Percentiles rank a stretch among this genome's conserved stretches.
phyloP scores from a whole-genome alignment of 2,888 invertebrate species.

The Conomelus anceps region DNA sequence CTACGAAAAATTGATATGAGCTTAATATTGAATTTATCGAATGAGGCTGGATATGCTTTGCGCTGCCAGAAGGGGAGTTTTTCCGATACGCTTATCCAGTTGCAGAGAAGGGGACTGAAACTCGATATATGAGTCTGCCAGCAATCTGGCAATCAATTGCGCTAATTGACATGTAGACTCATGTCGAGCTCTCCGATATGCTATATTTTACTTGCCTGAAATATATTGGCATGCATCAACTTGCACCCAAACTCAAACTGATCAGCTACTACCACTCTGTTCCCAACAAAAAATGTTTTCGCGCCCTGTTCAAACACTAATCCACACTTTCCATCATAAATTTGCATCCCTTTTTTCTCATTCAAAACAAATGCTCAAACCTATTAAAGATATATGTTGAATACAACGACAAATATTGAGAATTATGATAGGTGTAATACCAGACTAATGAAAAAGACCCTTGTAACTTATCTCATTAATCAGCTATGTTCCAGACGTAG shows the following conservation, averaged over 20 bases:
- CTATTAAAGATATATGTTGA: not conserved
- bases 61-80: not conserved
- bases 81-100: not conserved
- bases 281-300: not conserved
- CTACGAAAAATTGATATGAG: not conserved
- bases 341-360: not conserved
- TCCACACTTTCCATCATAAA: not conserved
- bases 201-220: not conserved
- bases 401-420: not conserved
- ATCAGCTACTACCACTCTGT: not conserved
- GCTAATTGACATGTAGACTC: not conserved
- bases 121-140: not conserved
- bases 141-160: not conserved
- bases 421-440: not conserved
- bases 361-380: not conserved
- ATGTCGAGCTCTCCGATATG: not conserved
- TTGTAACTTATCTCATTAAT: not conserved
- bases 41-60: too few relatives aligned
- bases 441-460: too few relatives aligned
- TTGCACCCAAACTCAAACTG: not conserved
- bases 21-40: not conserved
- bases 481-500: too few relatives aligned
- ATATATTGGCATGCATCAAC: not conserved
- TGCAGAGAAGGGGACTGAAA: not conserved
- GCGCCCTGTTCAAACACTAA: not conserved